Percentiles rank a stretch among this genome's conserved stretches.
phyloP scores from a whole-genome alignment of 2,113 vertebrate genomes.

The Pogona vitticeps region DNA sequence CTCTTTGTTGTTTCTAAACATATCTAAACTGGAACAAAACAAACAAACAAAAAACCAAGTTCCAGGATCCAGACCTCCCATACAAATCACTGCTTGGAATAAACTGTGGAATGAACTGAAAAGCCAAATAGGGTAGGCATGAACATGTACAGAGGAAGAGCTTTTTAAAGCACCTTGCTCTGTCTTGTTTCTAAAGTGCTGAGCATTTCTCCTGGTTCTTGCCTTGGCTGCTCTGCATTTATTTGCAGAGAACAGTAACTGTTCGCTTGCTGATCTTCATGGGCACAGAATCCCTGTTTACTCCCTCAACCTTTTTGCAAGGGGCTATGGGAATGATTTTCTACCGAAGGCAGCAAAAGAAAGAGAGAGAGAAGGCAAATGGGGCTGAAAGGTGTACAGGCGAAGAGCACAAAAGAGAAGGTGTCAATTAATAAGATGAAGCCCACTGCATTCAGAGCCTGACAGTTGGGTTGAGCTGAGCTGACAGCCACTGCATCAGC shows the following conservation, averaged over 20 bases:
- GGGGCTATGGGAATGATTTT: neutral
- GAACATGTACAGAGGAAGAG: neutral
- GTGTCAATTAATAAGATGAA: slow-evolving; percentile 93
- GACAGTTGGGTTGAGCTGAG: slow-evolving; percentile 91
- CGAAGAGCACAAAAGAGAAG: slow-evolving; percentile 75
- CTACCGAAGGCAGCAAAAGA: neutral
- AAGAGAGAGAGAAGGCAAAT: slow-evolving; percentile 51
- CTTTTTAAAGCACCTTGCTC: neutral
- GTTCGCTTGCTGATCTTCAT: slow-evolving; percentile 14
- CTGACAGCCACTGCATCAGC: slow-evolving; percentile 88
- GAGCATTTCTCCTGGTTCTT: neutral
- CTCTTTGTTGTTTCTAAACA: neutral
- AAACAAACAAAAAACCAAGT: no score
- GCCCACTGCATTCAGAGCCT: slow-evolving; percentile 65
- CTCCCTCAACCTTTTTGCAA: fast-evolving
- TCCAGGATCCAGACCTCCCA: neutral
- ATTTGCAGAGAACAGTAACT: slow-evolving; percentile 28
- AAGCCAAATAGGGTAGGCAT: neutral
- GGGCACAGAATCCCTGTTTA: slow-evolving; percentile 8
- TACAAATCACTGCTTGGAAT: neutral
- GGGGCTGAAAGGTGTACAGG: slow-evolving; percentile 37
- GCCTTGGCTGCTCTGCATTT: neutral
- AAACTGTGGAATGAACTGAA: neutral
- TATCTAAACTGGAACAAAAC: neutral
- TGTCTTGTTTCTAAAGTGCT: neutral